These are phyloP conservation scores for Drosophila koepferae DNA, from an alignment of 2,888 invertebrate genomes.

Conservation along the genomic window DNA sequence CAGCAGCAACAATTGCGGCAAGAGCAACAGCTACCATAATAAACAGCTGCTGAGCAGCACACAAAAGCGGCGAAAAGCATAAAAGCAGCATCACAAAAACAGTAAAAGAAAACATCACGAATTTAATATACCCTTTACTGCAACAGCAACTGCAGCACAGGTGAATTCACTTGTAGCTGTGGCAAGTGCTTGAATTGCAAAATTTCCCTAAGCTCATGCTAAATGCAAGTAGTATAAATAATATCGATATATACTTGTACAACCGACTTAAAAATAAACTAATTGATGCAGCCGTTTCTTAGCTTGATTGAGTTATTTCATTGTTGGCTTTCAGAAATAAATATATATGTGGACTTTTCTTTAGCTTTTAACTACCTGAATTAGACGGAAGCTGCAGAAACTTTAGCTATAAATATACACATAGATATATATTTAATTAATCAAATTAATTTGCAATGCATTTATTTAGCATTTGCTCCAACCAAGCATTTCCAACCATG, in stretches of 20 bases:
- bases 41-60: constrained; percentile 53
- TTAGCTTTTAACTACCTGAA: no score
- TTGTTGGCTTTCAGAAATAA: neutral
- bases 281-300: neutral
- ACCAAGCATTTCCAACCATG: neutral
- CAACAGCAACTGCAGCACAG: neutral
- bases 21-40: constrained; percentile 52
- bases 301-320: neutral
- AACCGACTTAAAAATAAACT: neutral
- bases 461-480: neutral
- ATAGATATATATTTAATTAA: neutral
- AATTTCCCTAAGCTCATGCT: neutral
- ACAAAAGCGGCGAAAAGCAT: constrained; percentile 36
- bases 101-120: neutral
- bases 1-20: constrained; percentile 31
- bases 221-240: neutral
- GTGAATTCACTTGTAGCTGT: neutral
- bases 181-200: no score
- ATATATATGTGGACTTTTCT: no score
- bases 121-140: constrained; percentile 27
- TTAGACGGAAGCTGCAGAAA: no score
- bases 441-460: neutral
- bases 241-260: neutral
- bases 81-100: constrained; percentile 8
- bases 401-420: no score